Conservation (phyloP, 2,797 vertebrate genomes). For the Percopsis omiscomaycus region DNA sequence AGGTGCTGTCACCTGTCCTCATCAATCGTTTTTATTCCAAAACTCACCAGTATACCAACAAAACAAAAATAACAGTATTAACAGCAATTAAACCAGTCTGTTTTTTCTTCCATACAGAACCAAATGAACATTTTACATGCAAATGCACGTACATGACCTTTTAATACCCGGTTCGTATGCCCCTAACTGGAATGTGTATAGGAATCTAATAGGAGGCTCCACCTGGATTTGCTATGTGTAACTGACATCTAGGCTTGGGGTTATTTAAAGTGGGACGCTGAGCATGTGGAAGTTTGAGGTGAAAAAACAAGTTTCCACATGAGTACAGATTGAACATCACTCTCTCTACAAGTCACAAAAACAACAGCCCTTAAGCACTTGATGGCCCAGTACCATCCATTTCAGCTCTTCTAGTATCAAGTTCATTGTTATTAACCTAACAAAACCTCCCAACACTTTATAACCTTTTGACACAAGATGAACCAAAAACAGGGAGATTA, state of each 20-base stretch:
- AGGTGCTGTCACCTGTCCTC: constrained; percentile 22
- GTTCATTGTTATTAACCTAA: constrained; percentile 42
- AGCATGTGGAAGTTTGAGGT: constrained; percentile 40
- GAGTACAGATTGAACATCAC: constrained; percentile 42
- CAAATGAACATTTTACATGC: neutral
- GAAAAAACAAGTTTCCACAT: constrained; percentile 64
- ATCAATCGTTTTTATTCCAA: constrained; percentile 9
- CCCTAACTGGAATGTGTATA: constrained; percentile 21
- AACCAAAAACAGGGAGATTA: too few species aligned
- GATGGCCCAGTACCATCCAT: constrained; percentile 51
- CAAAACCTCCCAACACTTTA: constrained; percentile 39
- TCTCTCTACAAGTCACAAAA: constrained; percentile 56
- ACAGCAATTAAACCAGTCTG: too few species aligned
- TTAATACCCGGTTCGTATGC: constrained; percentile 17
- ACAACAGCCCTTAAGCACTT: constrained; percentile 55
- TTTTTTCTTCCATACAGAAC: constrained; percentile 1
- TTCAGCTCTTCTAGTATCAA: constrained; percentile 44
- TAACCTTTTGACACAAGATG: constrained; percentile 2
- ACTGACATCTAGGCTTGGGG: constrained; percentile 19
- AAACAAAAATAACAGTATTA: too few species aligned
- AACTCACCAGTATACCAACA: neutral
- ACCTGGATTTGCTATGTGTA: constrained; percentile 32
- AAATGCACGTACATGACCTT: constrained; percentile 25
- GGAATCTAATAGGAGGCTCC: constrained; percentile 45
- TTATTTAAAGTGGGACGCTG: constrained; percentile 43